Evolutionary conservation across 2,113 vertebrate species (phyloP), one percentile per base, ranked within the genome.

Genomic region (Planiliza haematocheilus): DNA sequence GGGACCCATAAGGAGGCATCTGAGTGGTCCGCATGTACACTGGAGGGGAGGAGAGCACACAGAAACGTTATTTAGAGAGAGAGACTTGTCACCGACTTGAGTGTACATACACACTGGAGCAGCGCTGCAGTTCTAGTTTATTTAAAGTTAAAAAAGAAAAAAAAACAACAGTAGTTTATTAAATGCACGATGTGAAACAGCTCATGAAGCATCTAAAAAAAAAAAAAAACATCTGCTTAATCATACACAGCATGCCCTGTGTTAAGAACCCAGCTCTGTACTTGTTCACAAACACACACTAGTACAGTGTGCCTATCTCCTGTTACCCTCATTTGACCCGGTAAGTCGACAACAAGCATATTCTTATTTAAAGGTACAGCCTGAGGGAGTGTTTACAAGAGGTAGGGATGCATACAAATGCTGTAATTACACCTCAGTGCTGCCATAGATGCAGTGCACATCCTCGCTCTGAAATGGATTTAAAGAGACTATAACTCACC

Each of bases 1-100:
- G 97, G 67, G 97, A 99, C 72, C 95, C 96, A 66, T 99, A 99
- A 51, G 96, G 95, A 87, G 96, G 94, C 93, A 99, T 96, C 93
- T 97, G 97, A 74, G 98, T 95, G 90, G 96, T 98, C 77, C 98
- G 95, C 94, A 99, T 95, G 93, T 97, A 99, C 87, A 96, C 98
- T 99, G 89, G 18, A 62, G 56, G 34, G n/a, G 52, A 34, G 4
- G 24, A 64, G 20, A 7, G 17, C 17, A 30, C 8, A 51, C 30
- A 74, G 8, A 20, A n/a, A 30, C 14, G 43, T 45, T 17, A 21
- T 20, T 45, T 7, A n/a, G 16, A 16, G 43, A 48, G n/a, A 56
- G 37, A 57, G 18, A 41, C 17, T 39, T 39, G 18, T 49, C 12
- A n/a, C n/a, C 24, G 24, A 42, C 7, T 42, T 42, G 11, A 42